phyloP scores from a whole-genome alignment of 2,888 invertebrate species.

The Eutolmus rufibarbis region DNA sequence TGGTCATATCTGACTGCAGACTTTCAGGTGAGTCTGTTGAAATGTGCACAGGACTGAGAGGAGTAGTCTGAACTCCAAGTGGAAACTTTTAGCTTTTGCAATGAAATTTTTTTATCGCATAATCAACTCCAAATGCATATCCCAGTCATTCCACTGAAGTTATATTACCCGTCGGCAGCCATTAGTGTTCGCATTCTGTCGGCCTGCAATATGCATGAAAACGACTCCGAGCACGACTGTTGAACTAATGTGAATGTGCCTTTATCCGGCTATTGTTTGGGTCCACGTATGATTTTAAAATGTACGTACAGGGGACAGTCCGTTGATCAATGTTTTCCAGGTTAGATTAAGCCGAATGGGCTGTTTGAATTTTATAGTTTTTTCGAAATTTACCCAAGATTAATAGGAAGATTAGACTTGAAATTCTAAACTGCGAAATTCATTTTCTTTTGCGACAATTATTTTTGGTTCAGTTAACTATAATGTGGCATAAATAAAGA shows the following conservation, averaged over 20 bases:
- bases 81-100: not conserved
- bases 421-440: not conserved
- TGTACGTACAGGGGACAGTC: not conserved
- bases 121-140: not conserved
- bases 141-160: not conserved
- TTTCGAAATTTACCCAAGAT: not conserved
- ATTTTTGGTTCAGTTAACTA: not conserved
- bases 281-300: not conserved
- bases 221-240: not conserved
- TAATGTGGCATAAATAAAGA: too few species aligned
- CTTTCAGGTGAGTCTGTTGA: not conserved
- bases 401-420: not conserved
- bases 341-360: not conserved
- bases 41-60: not conserved
- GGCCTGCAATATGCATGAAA: not conserved
- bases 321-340: not conserved
- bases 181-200: not conserved
- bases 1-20: not conserved
- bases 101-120: not conserved
- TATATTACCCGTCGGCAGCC: not conserved
- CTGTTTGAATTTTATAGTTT: not conserved
- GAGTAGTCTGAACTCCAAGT: not conserved
- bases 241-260: not conserved
- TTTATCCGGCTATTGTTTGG: not conserved
- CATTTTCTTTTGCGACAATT: not conserved